These are phyloP conservation scores for Hipposideros larvatus DNA, from an alignment of 2,797 vertebrate genomes.

Conservation along the genomic window DNA sequence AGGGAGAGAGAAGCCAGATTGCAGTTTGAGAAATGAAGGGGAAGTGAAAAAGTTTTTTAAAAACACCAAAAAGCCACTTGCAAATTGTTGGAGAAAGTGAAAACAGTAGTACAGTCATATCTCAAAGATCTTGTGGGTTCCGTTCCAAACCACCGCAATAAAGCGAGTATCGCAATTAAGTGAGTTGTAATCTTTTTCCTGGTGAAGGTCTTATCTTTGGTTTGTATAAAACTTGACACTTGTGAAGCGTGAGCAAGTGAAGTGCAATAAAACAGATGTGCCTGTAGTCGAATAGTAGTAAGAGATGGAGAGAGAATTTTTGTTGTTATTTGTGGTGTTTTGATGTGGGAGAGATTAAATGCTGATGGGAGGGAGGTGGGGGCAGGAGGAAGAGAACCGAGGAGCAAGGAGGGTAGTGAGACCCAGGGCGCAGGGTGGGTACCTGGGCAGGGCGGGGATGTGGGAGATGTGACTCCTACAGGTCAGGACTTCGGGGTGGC, in stretches of 20 bases:
- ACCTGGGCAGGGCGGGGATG: neutral
- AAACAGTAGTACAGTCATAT: neutral
- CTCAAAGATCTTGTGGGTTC: neutral
- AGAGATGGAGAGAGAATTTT: neutral
- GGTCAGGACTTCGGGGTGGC: neutral
- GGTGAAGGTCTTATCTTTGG: neutral
- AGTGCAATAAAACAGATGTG: neutral
- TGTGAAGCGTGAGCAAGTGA: neutral
- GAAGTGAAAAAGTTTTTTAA: neutral
- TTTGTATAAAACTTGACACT: neutral
- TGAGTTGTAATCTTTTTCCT: neutral
- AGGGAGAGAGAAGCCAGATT: neutral
- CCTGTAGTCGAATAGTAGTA: neutral
- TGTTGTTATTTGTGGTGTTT: neutral
- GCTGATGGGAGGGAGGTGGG: neutral
- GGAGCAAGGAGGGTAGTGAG: neutral
- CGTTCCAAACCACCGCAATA: neutral
- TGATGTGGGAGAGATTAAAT: neutral
- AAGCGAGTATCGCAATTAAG: neutral
- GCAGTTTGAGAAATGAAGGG: neutral
- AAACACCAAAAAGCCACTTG: neutral
- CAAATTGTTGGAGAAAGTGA: neutral
- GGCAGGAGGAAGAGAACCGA: neutral
- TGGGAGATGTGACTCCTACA: fast-evolving
- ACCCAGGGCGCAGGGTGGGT: neutral